Evolutionary conservation across 2,797 vertebrate genomes (phyloP).

Genomic region (Philypnodon macrostomus): DNA sequence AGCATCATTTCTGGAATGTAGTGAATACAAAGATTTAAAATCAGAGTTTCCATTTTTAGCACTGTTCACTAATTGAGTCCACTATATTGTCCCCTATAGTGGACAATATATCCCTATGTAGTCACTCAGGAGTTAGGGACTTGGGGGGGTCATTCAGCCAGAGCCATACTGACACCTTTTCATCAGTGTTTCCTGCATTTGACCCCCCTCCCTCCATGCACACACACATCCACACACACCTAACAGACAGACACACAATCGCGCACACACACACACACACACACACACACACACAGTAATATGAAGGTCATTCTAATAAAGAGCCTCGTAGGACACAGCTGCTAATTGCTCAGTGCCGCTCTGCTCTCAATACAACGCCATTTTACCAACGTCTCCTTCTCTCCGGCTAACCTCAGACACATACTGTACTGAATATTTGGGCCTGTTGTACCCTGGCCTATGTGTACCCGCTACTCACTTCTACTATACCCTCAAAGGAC

Average conservation of each 20-base stretch:
- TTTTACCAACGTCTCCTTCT: slow-evolving; percentile 43
- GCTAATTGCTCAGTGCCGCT: slow-evolving; percentile 69
- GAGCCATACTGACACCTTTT: too few relatives aligned
- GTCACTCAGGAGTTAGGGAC: too few relatives aligned
- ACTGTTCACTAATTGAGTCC: too few relatives aligned
- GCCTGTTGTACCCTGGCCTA: slow-evolving; percentile 20
- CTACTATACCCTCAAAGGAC: too few relatives aligned
- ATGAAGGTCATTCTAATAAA: slow-evolving; percentile 80
- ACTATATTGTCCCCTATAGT: too few relatives aligned
- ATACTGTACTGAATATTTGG: slow-evolving; percentile 45
- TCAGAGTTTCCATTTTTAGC: too few relatives aligned
- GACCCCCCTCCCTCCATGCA: slow-evolving; percentile 6
- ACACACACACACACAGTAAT: slow-evolving; percentile 21
- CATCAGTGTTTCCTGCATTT: slow-evolving; percentile 11
- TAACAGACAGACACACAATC: not conserved
- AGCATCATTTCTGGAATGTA: too few relatives aligned
- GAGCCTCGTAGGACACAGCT: slow-evolving; percentile 65
- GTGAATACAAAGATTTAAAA: too few relatives aligned
- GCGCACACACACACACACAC: slow-evolving; percentile 5
- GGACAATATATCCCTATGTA: too few relatives aligned
- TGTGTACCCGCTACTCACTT: too few relatives aligned
- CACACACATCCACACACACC: slow-evolving; percentile 8
- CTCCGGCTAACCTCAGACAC: slow-evolving; percentile 66
- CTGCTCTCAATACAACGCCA: slow-evolving; percentile 71
- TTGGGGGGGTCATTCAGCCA: too few relatives aligned